Percentiles rank a stretch among this genome's conserved stretches.
Conservation (phyloP, 2,113 vertebrate genomes). For the Rhinogobius similis region DNA sequence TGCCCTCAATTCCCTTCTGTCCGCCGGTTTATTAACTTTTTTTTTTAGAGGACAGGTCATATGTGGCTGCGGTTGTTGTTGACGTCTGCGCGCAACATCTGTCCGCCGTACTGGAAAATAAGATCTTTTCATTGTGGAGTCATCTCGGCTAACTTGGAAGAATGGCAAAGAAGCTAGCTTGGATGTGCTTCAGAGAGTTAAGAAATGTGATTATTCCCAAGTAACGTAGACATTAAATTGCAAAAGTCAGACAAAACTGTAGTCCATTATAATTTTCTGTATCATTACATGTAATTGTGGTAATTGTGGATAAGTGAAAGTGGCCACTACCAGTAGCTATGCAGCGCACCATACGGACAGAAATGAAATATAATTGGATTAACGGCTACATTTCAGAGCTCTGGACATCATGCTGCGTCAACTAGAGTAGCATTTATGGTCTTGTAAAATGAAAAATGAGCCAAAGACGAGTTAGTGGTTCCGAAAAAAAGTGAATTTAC, state of each 20-base stretch:
- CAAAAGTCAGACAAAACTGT: background rate
- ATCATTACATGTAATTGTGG: background rate
- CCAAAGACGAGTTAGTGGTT: background rate
- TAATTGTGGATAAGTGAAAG: background rate
- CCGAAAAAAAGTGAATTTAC: too few relatives aligned
- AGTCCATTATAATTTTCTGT: background rate
- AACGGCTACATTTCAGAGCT: background rate
- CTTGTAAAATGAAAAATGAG: background rate
- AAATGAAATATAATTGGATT: background rate
- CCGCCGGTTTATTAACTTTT: slow-evolving; percentile 53
- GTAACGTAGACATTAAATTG: background rate
- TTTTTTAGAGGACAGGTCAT: slow-evolving; percentile 52
- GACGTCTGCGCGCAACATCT: slow-evolving; percentile 60
- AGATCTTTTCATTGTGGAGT: background rate
- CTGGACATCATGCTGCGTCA: background rate
- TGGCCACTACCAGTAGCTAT: background rate
- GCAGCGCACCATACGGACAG: background rate
- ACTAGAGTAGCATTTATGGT: background rate
- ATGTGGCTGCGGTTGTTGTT: slow-evolving; percentile 34
- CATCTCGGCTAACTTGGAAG: background rate
- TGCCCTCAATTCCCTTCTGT: slow-evolving; percentile 73
- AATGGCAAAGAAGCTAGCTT: background rate
- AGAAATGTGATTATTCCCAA: background rate
- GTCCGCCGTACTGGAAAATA: slow-evolving; percentile 24
- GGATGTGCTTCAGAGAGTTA: background rate